Conservation (phyloP, 2,113 vertebrate species). For the Mixornis gularis region DNA sequence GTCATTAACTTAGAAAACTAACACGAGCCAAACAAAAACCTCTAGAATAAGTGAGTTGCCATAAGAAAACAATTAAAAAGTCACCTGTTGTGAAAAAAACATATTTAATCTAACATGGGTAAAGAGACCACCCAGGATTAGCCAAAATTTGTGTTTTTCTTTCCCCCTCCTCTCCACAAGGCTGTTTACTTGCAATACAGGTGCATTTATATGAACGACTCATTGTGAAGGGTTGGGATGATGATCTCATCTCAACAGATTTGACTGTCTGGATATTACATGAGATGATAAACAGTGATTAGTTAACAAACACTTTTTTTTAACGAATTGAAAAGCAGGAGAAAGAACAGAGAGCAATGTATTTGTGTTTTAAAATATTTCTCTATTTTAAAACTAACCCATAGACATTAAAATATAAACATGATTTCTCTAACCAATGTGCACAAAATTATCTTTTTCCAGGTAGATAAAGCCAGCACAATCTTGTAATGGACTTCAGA, state of each 20-base stretch:
- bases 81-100: constrained; percentile 74
- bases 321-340: neutral
- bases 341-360: neutral
- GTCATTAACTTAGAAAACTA: constrained; percentile 70
- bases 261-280: neutral
- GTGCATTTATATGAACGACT: constrained; percentile 55
- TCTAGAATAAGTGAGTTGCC: constrained; percentile 65
- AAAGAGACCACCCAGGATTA: constrained; percentile 71
- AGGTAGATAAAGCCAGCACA: neutral
- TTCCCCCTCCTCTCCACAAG: neutral
- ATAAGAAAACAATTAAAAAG: constrained; percentile 77
- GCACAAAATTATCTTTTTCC: neutral
- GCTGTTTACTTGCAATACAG: constrained; percentile 53
- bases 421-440: neutral
- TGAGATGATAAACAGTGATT: neutral
- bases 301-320: neutral
- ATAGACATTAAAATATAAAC: neutral
- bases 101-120: constrained; percentile 63
- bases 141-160: constrained; percentile 4
- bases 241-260: constrained; percentile 1
- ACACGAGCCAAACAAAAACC: constrained; percentile 59
- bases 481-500: neutral
- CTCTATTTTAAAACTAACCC: neutral
- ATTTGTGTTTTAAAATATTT: neutral
- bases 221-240: constrained; percentile 16